Evolutionary conservation across 1,140 invertebrate species (phyloP).

Genomic region (Cydia strobilella): DNA sequence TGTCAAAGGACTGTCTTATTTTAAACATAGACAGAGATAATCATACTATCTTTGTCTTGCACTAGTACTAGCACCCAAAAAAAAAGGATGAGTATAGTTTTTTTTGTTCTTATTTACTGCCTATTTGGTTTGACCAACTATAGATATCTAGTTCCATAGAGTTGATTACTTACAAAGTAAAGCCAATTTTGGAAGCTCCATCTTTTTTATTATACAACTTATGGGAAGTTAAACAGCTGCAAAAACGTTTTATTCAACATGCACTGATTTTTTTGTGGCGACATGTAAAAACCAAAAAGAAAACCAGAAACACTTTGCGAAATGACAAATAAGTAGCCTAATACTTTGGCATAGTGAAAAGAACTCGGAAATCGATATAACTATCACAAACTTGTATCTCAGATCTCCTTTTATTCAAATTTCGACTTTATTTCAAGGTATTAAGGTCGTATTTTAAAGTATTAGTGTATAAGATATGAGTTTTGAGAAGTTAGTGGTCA

Average conservation of each 20-base stretch:
- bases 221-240: slow-evolving; percentile 8
- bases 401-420: slow-evolving; percentile 16
- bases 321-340: slow-evolving; percentile 7
- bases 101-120: no score
- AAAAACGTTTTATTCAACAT: slow-evolving; percentile 1
- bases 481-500: not conserved
- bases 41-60: no score
- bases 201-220: no score
- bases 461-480: not conserved
- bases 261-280: no score
- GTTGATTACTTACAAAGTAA: no score
- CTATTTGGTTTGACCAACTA: no score
- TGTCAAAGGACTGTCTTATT: no score
- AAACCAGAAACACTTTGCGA: slow-evolving; percentile 3
- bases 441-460: not conserved
- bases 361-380: not conserved
- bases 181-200: no score
- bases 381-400: not conserved
- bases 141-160: no score
- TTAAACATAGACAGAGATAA: no score
- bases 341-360: not conserved
- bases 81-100: no score
- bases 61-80: no score
- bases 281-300: not conserved
- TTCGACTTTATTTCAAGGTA: not conserved